Evolutionary conservation across 1,140 invertebrate species (phyloP), one percentile per base, ranked within the genome.

Genomic region (Melitaea cinxia): DNA sequence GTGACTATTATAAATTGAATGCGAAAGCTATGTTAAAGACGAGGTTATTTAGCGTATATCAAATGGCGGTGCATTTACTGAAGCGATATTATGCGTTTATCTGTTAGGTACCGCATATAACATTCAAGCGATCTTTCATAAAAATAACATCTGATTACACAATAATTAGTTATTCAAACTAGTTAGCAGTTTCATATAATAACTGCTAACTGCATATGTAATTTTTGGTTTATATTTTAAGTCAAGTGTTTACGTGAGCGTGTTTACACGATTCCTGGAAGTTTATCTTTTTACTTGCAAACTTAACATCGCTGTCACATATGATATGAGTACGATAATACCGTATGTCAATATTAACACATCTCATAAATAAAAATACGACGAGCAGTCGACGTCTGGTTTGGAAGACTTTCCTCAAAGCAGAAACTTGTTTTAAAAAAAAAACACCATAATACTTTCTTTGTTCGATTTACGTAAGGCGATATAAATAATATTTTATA

Each of bases 341-440:
- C 61, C 33, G 21, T 12, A 54, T 61, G 68, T 75, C 73, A 82
- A 80, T 78, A 82, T 82, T 82, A 72, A 65, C 64, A 57, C 55
- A 45, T n/a, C 42, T 75, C 65, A 28, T 55, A 50, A 65, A 70
- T 58, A 61, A 61, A 53, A 70, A 77, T 61, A 71, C 28, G 50
- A 60, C 45, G 33, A 68, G 65, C 62, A 37, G 65, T 72, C 55
- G 47, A 37, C 54, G 14, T 7, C 19, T 0, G 19, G 26, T 15
- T 14, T 26, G 15, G 49, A 14, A 55, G 63, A 77, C 68, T 72
- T 70, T 69, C 66, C 59, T 70, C 56, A 65, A 39, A 35, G 58
- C 66, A 59, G 37, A 64, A 64, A 64, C 61, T 56, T 37, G 61
- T 64, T 56, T 56, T 12, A 39, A 35, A 28, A 63, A 62, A 60